Percentiles rank a stretch among this genome's conserved stretches.
Conservation (phyloP, 53 echinoderm and acorn worm species). For the Holothuria leucospilota region DNA sequence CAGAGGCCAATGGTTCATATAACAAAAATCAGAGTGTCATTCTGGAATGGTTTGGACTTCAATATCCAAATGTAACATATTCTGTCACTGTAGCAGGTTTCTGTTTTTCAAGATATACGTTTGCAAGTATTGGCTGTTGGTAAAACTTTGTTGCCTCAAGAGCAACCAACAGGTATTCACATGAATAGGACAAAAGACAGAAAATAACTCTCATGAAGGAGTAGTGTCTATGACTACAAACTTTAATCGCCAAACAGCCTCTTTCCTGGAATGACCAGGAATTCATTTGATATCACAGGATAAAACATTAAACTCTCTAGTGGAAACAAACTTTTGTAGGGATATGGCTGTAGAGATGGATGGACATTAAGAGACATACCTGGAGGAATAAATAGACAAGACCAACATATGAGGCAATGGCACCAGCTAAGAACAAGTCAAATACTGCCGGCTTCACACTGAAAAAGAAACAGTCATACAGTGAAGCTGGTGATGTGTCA, state of each 20-base stretch:
- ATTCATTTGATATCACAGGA: background rate
- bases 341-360: conserved; percentile 77
- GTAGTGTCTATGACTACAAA: no score
- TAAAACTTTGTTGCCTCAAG: no score
- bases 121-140: no score
- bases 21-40: background rate
- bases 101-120: no score
- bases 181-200: background rate
- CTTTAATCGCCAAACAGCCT: no score
- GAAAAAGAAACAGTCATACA: conserved; percentile 23
- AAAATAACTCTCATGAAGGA: background rate
- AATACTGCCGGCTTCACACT: conserved; percentile 99
- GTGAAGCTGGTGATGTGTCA: no score
- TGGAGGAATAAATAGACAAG: conserved; percentile 84
- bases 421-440: conserved; percentile 93
- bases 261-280: background rate
- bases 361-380: conserved; percentile 75
- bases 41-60: no score
- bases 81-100: no score
- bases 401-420: conserved; percentile 90
- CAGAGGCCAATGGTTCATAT: background rate
- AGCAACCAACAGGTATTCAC: no score
- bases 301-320: no score
- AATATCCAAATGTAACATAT: no score
- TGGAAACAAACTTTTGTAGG: background rate